Base-by-base conservation (phyloP, 2,797 vertebrate genomes). In the Lacerta bilineata region DNA sequence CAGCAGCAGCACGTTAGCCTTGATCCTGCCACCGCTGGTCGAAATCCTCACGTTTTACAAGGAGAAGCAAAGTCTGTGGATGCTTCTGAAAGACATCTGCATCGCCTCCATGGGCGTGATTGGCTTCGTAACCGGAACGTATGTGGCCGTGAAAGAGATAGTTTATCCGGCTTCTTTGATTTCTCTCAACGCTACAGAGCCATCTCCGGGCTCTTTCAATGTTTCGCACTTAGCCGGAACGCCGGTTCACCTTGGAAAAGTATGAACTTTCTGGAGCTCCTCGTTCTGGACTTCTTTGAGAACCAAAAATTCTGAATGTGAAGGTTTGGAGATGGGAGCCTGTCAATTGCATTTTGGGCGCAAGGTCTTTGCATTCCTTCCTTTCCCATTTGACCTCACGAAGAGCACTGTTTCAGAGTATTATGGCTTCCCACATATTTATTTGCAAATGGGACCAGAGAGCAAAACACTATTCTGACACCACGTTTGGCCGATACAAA, bases 1-100 rank as follows among this genome's bases (percentile, higher is more conserved):
- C 87, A 98, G 98, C 96, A 98, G 98, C 95, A 98, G 98, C 82
- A 97, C 98, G 0, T 91, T 98, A 91, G 98, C 98, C 8, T 96
- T 98, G 68, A 95, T 98, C 94, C 94, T 98, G 7, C 98, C 98
- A 0, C 98, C 98, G 0, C 89, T 98, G 84, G 96, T 98, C 80
- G 98, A 98, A 95, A 97, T 98, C 41, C 94, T 98, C 84, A 98
- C 97, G 0, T 97, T 97, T 89, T 97, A 97, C 89, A 96, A 97
- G 91, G 97, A 98, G 77, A 96, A 95, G 72, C 79, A 95, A 91
- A 96, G 87, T 79, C 91, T 91, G 41, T 97, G 92, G 96, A 96
- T 95, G 18, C 59, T 98, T 87, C 78, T 97, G n/a, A 98, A 98
- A 94, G 97, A 98, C 2, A 1, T 97, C 85, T 96, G 96, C 55